Evolutionary conservation across 2,888 invertebrate genomes (phyloP), one percentile per base, ranked within the genome.

Genomic region (Pandemis corylana): DNA sequence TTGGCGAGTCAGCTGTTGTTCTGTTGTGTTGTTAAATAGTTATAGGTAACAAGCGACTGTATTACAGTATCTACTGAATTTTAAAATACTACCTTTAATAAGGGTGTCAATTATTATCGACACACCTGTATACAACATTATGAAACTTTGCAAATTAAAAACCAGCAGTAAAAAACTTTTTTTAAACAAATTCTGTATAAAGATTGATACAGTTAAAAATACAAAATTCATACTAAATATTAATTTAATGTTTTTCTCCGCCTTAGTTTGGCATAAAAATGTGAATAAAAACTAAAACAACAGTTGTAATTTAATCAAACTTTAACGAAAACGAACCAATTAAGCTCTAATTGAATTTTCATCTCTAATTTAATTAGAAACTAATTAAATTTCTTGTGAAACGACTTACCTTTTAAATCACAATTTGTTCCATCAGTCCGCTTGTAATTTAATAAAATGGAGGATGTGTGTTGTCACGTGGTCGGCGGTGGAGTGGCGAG

Each of bases 391-490:
- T 68, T 68, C 64, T 28, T 65, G 69, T 44, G 12, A 61, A 69
- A 69, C 65, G 62, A 74, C 74, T 69, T 62, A 74, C 74, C 74
- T 74, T 46, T 61, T 28, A 49, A 66, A 70, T 70, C 69, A 61
- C 69, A 49, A 67, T 67, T 67, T 53, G 64, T 56, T 53, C 65
- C 62, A 56, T 46, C 7, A 44, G 51, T 59, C 53, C 66, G 51
- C 51, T 41, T 53, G 42, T 75, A 75, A 75, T 70, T 68, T 7
- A 75, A 75, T 75, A 66, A 66, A 73, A 65, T 65, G 63, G 68
- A 66, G 69, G 66, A 62, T 74, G 74, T 70, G 64, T 66, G 51
- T 67, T 75, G 75, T 71, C 75, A 75, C 75, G 75, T 75, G 75
- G 75, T 71, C 9, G 69, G 46, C 6, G 66, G 20, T 68, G 72